These are phyloP conservation scores for Pavo muticus DNA, from an alignment of 2,113 vertebrate genomes.

Conservation along the genomic window DNA sequence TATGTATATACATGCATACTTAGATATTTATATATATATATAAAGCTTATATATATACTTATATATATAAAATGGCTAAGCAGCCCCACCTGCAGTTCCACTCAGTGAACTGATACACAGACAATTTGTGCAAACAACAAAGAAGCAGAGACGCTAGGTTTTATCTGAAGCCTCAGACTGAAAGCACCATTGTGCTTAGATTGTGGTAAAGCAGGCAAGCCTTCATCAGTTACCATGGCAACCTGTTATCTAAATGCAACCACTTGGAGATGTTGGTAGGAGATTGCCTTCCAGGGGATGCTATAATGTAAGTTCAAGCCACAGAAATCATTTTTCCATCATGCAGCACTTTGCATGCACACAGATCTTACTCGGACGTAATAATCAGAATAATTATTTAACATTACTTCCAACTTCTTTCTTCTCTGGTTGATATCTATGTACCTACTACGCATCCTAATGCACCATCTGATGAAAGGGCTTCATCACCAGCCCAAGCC, in stretches of 20 bases:
- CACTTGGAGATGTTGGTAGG: constrained; percentile 67
- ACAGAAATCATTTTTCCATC: constrained; percentile 22
- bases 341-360: constrained; percentile 7
- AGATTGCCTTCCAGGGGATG: constrained; percentile 56
- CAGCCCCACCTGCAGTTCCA: neutral
- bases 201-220: constrained; percentile 46
- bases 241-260: constrained; percentile 78
- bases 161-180: constrained; percentile 53
- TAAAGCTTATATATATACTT: too few species aligned
- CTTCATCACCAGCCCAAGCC: neutral
- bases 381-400: constrained; percentile 25
- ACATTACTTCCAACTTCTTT: constrained; percentile 3
- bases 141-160: constrained; percentile 40
- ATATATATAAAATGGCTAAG: neutral
- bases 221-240: constrained; percentile 83
- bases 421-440: constrained; percentile 11
- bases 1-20: neutral
- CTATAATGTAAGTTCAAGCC: constrained; percentile 22
- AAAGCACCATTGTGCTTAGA: constrained; percentile 60
- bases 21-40: too few species aligned
- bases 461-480: neutral
- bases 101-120: neutral
- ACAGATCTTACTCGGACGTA: constrained; percentile 40
- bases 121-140: constrained; percentile 55
- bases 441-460: neutral